Evolutionary conservation across 1,140 invertebrate species (phyloP).

Genomic region (Aplysia californica): DNA sequence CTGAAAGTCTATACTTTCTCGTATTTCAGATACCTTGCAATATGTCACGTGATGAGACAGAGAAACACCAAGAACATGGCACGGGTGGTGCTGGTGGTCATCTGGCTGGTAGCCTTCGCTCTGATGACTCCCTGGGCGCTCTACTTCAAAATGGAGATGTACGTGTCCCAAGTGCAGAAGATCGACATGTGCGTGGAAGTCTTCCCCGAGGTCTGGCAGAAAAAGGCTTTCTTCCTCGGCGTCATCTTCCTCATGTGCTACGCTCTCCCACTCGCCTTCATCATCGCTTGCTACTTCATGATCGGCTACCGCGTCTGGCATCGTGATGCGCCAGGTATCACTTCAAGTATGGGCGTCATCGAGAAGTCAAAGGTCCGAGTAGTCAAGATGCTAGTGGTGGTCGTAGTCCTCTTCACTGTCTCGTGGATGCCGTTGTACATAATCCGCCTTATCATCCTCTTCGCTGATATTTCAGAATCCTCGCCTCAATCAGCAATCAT

Average conservation of each 20-base stretch:
- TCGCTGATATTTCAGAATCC: slow-evolving; percentile 26
- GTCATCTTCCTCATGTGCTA: slow-evolving; percentile 92
- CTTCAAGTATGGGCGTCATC: slow-evolving; percentile 51
- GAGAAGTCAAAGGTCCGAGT: slow-evolving; percentile 72
- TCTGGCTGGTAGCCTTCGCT: slow-evolving; percentile 88
- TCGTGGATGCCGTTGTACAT: slow-evolving; percentile 95
- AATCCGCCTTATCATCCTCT: slow-evolving; percentile 42
- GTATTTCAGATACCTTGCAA: slow-evolving; percentile 86
- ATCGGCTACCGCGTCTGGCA: slow-evolving; percentile 94
- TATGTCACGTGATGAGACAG: slow-evolving; percentile 92
- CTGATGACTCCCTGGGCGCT: slow-evolving; percentile 90
- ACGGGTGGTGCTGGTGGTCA: slow-evolving; percentile 87
- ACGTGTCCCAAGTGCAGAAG: background rate
- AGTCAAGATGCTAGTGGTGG: slow-evolving; percentile 95
- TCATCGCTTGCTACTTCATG: slow-evolving; percentile 90
- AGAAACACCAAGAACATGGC: slow-evolving; percentile 90
- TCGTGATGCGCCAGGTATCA: slow-evolving; percentile 81
- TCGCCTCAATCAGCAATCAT: slow-evolving; percentile 73
- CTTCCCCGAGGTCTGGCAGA: slow-evolving; percentile 71
- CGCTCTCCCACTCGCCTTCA: slow-evolving; percentile 90
- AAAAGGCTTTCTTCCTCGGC: slow-evolving; percentile 87
- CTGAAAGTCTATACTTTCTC: background rate
- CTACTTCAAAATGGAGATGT: slow-evolving; percentile 78
- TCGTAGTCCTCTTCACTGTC: slow-evolving; percentile 92
- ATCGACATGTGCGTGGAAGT: slow-evolving; percentile 25